These are phyloP conservation scores for Ethmia dodecea DNA, from an alignment of 2,888 invertebrate species.

Conservation along the genomic window DNA sequence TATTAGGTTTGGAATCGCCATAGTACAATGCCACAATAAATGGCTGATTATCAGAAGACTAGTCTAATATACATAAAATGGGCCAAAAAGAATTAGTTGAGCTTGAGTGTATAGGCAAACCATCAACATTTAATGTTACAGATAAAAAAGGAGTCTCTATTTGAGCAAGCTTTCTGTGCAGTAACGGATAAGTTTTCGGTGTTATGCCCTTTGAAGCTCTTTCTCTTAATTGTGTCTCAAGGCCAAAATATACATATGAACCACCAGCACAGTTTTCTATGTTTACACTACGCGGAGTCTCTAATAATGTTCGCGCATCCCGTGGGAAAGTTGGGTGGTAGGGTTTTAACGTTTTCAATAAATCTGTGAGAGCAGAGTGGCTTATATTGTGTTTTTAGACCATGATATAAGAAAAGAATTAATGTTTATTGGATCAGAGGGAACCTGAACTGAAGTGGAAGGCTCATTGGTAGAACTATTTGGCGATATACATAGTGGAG, in stretches of 20 bases:
- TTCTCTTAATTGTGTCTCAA: conserved; percentile 2
- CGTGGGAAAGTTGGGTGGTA: background rate
- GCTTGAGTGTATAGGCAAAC: conserved; percentile 10
- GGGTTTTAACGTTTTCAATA: background rate
- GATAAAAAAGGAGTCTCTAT: background rate
- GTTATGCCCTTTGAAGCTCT: background rate
- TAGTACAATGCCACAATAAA: conserved; percentile 8
- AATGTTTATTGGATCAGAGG: conserved; percentile 1
- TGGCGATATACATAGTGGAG: background rate
- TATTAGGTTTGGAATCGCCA: conserved; percentile 7
- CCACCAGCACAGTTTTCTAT: conserved; percentile 1
- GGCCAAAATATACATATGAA: conserved; percentile 1
- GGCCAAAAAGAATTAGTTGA: conserved; percentile 14
- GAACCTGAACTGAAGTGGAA: background rate
- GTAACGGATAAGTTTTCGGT: conserved; percentile 3
- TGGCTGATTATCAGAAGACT: conserved; percentile 7
- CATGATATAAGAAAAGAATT: conserved; percentile 1
- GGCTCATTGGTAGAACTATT: conserved; percentile 1
- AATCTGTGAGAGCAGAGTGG: conserved; percentile 10
- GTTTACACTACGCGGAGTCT: background rate
- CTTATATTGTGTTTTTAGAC: conserved; percentile 11
- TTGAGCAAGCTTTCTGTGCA: conserved; percentile 3
- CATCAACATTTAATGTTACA: conserved; percentile 12
- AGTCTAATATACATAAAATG: conserved; percentile 14
- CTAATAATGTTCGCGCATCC: conserved; percentile 1